These are phyloP conservation scores for Sphenopsis melanotis DNA, from an alignment of 2,797 vertebrate genomes.

Conservation along the genomic window DNA sequence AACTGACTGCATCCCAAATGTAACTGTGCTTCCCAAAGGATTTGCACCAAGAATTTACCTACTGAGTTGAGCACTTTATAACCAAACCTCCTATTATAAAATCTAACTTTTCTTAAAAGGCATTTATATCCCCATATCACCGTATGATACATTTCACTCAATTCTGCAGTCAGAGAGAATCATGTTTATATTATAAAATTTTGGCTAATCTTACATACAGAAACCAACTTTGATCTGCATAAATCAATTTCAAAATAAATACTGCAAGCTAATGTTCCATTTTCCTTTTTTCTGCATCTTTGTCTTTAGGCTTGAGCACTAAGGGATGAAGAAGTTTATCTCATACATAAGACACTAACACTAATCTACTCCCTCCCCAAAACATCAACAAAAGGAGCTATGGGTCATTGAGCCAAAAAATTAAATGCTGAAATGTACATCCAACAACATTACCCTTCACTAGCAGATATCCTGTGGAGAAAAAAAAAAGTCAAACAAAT, in stretches of 20 bases:
- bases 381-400: conserved; percentile 18
- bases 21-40: not conserved
- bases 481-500: not conserved
- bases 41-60: not conserved
- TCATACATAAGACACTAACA: not conserved
- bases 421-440: conserved; percentile 35
- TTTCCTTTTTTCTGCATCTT: not conserved
- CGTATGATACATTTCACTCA: not conserved
- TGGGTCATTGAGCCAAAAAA: conserved; percentile 62
- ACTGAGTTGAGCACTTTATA: not conserved
- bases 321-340: not conserved
- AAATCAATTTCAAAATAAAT: conserved; percentile 11
- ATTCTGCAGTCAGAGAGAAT: not conserved
- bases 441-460: not conserved
- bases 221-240: not conserved
- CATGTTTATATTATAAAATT: not conserved
- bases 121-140: not conserved
- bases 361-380: not conserved
- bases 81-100: not conserved
- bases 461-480: not conserved
- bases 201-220: not conserved
- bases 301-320: not conserved
- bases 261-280: not conserved
- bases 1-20: not conserved
- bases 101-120: not conserved